These are phyloP conservation scores for Entelurus aequoreus DNA, from an alignment of 2,113 vertebrate species.

Conservation along the genomic window DNA sequence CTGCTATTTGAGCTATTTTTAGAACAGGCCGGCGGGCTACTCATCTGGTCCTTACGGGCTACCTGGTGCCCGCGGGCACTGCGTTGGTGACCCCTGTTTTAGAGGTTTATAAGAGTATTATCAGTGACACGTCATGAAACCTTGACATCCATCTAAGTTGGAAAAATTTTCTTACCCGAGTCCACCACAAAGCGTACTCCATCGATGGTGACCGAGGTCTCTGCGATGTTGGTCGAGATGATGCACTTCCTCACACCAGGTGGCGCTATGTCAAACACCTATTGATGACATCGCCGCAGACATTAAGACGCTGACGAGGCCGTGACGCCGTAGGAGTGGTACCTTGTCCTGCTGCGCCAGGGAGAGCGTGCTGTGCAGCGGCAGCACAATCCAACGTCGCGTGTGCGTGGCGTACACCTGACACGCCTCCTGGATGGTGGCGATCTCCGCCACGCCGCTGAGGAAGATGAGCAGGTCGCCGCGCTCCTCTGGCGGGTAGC, in stretches of 20 bases:
- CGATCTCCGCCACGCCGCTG: slow-evolving; percentile 87
- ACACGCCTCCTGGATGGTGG: slow-evolving; percentile 77
- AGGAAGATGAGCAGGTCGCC: slow-evolving; percentile 90
- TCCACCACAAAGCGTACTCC: slow-evolving; percentile 88
- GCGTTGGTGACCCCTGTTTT: too few species aligned
- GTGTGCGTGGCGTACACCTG: slow-evolving; percentile 80
- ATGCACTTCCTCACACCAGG: slow-evolving; percentile 88
- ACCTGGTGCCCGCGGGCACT: too few species aligned
- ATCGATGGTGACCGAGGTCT: slow-evolving; percentile 92
- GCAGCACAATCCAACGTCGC: slow-evolving; percentile 82
- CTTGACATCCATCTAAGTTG: too few species aligned
- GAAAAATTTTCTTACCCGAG: slow-evolving; percentile 71
- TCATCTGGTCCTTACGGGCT: too few species aligned
- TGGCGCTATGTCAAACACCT: slow-evolving; percentile 88
- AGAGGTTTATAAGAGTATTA: too few species aligned
- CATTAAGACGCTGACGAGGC: not conserved
- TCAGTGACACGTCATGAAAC: too few species aligned
- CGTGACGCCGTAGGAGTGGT: not conserved
- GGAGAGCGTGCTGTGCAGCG: slow-evolving; percentile 86
- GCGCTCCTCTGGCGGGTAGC: slow-evolving; percentile 81
- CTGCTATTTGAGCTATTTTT: too few species aligned
- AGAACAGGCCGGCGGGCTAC: too few species aligned
- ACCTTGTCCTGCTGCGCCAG: slow-evolving; percentile 89
- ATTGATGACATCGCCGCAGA: not conserved
- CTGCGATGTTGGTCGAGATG: slow-evolving; percentile 89